Conservation (phyloP, 2,888 invertebrate genomes). For the Campoletis raptor region DNA sequence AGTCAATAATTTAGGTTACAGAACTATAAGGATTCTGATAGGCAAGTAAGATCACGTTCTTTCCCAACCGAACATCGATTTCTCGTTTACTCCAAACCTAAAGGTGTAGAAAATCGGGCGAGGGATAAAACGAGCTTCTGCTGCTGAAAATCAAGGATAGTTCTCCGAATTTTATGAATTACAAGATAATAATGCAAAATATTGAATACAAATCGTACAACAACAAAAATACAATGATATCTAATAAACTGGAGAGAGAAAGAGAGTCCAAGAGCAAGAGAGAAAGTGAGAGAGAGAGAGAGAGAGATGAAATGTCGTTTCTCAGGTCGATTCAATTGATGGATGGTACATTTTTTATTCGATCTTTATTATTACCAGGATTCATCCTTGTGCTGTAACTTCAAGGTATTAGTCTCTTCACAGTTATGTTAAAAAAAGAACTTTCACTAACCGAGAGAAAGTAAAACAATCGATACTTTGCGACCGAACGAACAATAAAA, state of each 20-base stretch:
- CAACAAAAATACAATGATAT: too few relatives aligned
- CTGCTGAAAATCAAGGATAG: background rate
- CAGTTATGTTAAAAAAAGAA: too few relatives aligned
- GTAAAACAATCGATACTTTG: background rate
- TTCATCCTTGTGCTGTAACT: background rate
- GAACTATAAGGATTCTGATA: slow-evolving; percentile 15
- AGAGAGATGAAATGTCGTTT: background rate
- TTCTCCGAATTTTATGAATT: too few relatives aligned
- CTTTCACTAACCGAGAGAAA: too few relatives aligned
- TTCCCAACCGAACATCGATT: slow-evolving; percentile 49
- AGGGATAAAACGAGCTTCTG: background rate
- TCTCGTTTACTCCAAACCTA: slow-evolving; percentile 18
- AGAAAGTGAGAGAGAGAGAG: too few relatives aligned
- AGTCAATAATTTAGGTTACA: slow-evolving; percentile 51
- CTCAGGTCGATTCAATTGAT: background rate
- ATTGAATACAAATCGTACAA: too few relatives aligned
- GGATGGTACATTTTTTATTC: background rate
- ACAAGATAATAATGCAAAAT: background rate
- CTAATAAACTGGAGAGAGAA: too few relatives aligned
- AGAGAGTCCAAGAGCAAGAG: background rate
- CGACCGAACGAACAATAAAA: background rate
- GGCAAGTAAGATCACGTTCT: slow-evolving; percentile 58
- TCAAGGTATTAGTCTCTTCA: too few relatives aligned
- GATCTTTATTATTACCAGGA: background rate
- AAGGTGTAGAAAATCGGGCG: background rate